These are phyloP conservation scores for Falco concolor DNA, from an alignment of 2,797 vertebrate genomes.

Conservation along the genomic window DNA sequence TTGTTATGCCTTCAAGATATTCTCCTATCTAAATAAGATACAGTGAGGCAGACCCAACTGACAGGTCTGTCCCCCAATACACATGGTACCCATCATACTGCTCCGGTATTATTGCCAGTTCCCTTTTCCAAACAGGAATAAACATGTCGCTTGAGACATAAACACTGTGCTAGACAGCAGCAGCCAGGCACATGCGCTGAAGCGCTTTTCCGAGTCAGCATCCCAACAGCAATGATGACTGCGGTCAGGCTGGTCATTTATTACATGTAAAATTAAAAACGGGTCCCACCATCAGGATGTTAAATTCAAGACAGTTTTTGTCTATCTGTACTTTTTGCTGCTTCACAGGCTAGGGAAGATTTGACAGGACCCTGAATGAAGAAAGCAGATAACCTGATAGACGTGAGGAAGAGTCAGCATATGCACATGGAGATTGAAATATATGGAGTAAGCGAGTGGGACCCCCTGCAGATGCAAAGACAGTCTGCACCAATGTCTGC, in stretches of 20 bases:
- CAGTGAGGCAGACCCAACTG: not conserved
- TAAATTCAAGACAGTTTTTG: not conserved
- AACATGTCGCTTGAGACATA: not conserved
- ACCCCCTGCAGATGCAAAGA: not conserved
- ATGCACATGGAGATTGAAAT: not conserved
- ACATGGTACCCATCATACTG: not conserved
- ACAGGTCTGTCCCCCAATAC: not conserved
- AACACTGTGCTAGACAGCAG: not conserved
- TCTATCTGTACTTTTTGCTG: not conserved
- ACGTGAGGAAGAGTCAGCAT: not conserved
- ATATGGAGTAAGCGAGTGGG: rapidly evolving
- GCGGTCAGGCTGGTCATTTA: not conserved
- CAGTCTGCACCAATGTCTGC: not conserved
- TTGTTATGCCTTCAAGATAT: not conserved
- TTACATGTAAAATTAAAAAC: not conserved
- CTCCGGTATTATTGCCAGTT: not conserved
- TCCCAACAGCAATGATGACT: not conserved
- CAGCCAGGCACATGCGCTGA: rapidly evolving
- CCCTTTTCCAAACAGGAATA: not conserved
- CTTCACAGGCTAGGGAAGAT: not conserved
- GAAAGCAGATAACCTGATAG: not conserved
- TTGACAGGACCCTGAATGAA: not conserved
- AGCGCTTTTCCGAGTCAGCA: not conserved
- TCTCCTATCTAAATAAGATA: not conserved
- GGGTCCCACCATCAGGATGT: not conserved